Conservation (phyloP, 1,140 invertebrate genomes). For the Marisa cornuarietis region DNA sequence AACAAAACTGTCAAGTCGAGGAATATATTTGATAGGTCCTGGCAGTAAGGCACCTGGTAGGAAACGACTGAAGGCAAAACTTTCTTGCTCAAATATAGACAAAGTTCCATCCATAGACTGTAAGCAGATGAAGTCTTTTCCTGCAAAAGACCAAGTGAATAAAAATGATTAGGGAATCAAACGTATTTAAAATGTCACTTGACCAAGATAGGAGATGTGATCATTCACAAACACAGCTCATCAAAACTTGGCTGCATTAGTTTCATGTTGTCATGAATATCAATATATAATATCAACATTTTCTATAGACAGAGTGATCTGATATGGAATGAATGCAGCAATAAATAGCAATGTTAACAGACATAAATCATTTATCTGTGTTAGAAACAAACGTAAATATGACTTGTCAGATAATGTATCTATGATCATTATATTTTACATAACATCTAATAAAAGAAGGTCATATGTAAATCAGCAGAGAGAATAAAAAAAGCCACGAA, state of each 20-base stretch:
- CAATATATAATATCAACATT: no score
- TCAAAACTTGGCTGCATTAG: no score
- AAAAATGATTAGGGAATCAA: not conserved
- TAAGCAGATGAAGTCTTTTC: constrained; percentile 85
- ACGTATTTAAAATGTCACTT: not conserved
- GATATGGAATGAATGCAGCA: no score
- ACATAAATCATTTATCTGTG: no score
- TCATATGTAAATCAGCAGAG: not conserved
- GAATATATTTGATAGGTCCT: constrained; percentile 79
- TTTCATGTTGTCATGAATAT: no score
- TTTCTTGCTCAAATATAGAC: constrained; percentile 89
- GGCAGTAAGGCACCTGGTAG: constrained; percentile 82
- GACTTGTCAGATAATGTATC: no score
- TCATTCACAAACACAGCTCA: no score
- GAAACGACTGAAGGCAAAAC: constrained; percentile 78
- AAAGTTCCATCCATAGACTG: constrained; percentile 86
- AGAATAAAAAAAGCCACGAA: not conserved
- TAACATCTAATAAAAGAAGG: not conserved
- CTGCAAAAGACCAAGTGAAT: constrained; percentile 44
- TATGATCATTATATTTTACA: no score
- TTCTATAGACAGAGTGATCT: no score
- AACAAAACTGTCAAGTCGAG: constrained; percentile 83
- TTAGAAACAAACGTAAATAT: no score
- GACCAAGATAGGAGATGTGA: no score
- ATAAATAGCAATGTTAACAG: no score